These are phyloP conservation scores for Phaedon cochleariae DNA, from an alignment of 2,888 invertebrate genomes.

Conservation along the genomic window DNA sequence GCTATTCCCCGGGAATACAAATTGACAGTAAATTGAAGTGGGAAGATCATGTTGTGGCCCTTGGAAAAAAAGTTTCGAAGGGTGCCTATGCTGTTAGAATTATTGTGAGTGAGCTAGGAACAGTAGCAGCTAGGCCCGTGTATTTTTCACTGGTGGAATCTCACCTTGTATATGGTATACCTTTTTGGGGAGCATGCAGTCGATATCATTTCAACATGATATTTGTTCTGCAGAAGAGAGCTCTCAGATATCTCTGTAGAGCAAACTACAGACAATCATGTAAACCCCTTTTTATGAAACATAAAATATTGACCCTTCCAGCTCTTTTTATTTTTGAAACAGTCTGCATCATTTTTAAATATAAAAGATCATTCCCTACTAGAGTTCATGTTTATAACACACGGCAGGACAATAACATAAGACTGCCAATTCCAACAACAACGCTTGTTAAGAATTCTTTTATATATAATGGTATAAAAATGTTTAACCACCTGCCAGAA, in stretches of 20 bases:
- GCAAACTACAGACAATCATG: conserved; percentile 1
- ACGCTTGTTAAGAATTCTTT: neutral
- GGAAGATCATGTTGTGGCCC: no score
- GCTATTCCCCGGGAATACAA: no score
- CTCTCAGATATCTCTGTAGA: conserved; percentile 5
- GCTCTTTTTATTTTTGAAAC: conserved; percentile 5
- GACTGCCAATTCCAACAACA: neutral
- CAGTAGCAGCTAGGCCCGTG: neutral
- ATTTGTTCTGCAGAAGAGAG: conserved; percentile 7
- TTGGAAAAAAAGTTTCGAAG: no score
- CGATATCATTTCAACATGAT: neutral
- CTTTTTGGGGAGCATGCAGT: conserved; percentile 8
- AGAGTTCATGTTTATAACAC: no score
- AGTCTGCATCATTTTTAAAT: neutral
- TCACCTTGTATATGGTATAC: conserved; percentile 4
- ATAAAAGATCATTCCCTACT: neutral
- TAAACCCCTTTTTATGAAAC: neutral
- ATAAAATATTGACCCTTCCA: neutral
- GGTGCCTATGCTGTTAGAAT: no score
- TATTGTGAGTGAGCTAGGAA: no score
- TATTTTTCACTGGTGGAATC: conserved; percentile 12
- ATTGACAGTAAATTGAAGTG: no score
- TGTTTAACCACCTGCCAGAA: neutral
- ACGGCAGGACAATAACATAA: no score
- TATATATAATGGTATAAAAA: neutral